phyloP scores from a whole-genome alignment of 2,888 invertebrate species.

The Eumacrocentrus americanus region DNA sequence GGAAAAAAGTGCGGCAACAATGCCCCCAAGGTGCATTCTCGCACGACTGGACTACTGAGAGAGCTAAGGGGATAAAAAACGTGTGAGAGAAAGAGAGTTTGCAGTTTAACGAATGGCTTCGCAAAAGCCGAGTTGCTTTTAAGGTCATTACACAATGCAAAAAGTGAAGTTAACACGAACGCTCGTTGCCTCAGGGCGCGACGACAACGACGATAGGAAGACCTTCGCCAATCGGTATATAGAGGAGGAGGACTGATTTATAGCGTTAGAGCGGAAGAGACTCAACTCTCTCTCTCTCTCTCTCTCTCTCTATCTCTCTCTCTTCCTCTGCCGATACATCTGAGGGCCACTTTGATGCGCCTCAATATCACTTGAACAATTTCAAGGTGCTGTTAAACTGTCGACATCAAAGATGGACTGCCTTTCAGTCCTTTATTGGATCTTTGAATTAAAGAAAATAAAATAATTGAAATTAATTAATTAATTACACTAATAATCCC shows the following conservation, averaged over 20 bases:
- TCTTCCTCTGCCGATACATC: no score
- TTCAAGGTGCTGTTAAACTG: no score
- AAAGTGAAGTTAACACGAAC: conserved; percentile 48
- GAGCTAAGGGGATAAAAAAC: conserved; percentile 8
- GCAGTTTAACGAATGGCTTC: conserved; percentile 50
- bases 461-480: no score
- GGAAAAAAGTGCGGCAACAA: conserved; percentile 45
- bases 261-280: background rate
- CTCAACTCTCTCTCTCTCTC: background rate
- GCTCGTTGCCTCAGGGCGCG: conserved; percentile 37
- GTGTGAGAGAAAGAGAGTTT: conserved; percentile 14
- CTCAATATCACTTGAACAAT: no score
- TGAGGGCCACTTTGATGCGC: no score
- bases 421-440: no score
- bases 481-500: no score
- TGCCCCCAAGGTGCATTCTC: conserved; percentile 48
- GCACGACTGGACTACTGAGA: conserved; percentile 41
- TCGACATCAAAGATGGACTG: no score
- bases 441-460: no score
- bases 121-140: conserved; percentile 45
- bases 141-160: conserved; percentile 51
- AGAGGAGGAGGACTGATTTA: background rate
- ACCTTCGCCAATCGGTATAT: background rate
- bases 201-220: conserved; percentile 20
- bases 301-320: background rate